A percentile compares a stretch with the other conserved stretches of the same genome.
Evolutionary conservation across 2,888 invertebrate species (phyloP).

Genomic region (Macaria liturata): DNA sequence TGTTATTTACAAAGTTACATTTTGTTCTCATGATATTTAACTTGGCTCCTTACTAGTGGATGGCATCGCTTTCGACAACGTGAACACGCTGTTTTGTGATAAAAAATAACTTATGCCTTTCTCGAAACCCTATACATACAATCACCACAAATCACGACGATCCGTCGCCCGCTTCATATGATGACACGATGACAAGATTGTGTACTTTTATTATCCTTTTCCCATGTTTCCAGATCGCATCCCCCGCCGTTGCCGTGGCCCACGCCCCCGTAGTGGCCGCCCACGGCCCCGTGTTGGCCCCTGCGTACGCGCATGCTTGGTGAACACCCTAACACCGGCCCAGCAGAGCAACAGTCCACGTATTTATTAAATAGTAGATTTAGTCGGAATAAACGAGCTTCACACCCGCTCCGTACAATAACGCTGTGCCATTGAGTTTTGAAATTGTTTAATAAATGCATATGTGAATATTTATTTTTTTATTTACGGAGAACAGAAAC

Average conservation of each 20-base stretch:
- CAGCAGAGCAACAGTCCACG: slow-evolving; percentile 70
- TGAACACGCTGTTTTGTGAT: too few relatives aligned
- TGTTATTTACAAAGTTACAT: too few relatives aligned
- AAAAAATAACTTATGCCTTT: too few relatives aligned
- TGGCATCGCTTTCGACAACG: too few relatives aligned
- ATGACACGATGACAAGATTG: too few relatives aligned
- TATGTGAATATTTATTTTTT: slow-evolving; percentile 38
- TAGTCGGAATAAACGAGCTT: slow-evolving; percentile 49
- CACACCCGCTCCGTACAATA: slow-evolving; percentile 48
- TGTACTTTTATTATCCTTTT: too few relatives aligned
- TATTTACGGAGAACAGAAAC: too few relatives aligned
- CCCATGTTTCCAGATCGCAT: slow-evolving; percentile 56
- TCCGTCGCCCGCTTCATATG: too few relatives aligned
- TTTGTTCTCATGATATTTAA: too few relatives aligned
- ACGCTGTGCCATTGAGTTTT: slow-evolving; percentile 53
- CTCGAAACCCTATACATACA: too few relatives aligned
- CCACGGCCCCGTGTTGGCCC: slow-evolving; percentile 59
- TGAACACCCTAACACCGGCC: slow-evolving; percentile 47
- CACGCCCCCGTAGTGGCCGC: slow-evolving; percentile 58
- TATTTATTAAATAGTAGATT: slow-evolving; percentile 57
- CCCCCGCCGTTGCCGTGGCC: slow-evolving; percentile 63
- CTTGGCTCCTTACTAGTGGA: too few relatives aligned
- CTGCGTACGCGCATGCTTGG: slow-evolving; percentile 69
- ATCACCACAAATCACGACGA: too few relatives aligned
- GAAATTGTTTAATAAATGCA: slow-evolving; percentile 49